Evolutionary conservation across 2,113 vertebrate genomes (phyloP), one percentile per base, ranked within the genome.

Genomic region (Salvator merianae): DNA sequence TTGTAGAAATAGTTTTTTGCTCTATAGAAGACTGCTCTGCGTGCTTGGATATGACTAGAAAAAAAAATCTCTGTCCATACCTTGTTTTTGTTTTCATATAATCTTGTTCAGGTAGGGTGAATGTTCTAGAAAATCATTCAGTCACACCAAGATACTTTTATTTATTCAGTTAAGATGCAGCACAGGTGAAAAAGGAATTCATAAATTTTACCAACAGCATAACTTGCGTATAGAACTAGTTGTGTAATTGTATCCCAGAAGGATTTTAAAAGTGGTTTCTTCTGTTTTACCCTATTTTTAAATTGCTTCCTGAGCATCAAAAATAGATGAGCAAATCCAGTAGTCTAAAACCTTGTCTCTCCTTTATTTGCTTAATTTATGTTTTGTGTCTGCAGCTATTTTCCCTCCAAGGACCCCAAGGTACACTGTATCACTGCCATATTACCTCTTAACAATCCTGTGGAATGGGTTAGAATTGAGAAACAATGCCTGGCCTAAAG

Each of bases 261-360:
- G 2, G 66, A 12, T 5, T n/a, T 47, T 47, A 47, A 47, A 47
- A 47, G 5, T 9, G 5, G 43, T 9, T 47, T 47, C 43, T 47
- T 47, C 43, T 74, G 43, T 84, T 84, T 83, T 1, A 32, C 32
- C 43, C 55, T 77, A 74, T 28, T 77, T 66, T n/a, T 69, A 7
- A 76, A 4, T 62, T 8, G 77, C 86, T 81, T 6, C 75, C 7
- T 92, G 88, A 81, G 83, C 40, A 50, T 81, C 59, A 66, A 88
- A 47, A 93, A 84, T 68, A 69, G 32, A 80, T 79, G 47, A 87
- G 7, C 16, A 83, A 59, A 20, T 86, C 16, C 90, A 28, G 87
- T 94, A 94, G 75, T 93, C 92, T 92, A 91, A 92, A 95, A 76
- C 40, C 70, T 86, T 78, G 38, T n/a, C 40, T 65, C 92, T 94